Percentiles rank a stretch among this genome's conserved stretches.
Evolutionary conservation across 2,797 vertebrate genomes (phyloP).

Genomic region (Galago senegalensis): DNA sequence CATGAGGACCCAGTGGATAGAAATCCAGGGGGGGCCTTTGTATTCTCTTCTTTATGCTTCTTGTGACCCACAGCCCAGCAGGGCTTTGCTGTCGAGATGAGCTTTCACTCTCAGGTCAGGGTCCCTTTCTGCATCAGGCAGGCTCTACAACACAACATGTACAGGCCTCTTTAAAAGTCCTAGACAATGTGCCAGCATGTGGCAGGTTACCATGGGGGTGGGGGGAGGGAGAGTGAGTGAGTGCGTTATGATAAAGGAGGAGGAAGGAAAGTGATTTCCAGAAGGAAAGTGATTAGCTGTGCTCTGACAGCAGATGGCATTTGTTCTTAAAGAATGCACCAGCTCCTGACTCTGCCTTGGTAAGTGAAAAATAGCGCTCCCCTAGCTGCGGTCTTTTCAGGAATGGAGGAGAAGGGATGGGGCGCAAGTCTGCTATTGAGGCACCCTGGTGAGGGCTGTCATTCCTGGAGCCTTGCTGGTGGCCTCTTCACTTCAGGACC

Average conservation of each 20-base stretch:
- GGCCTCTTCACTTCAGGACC: neutral
- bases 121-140: neutral
- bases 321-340: constrained; percentile 43
- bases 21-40: neutral
- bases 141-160: neutral
- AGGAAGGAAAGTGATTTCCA: too few species aligned
- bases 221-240: too few species aligned
- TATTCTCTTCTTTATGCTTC: neutral
- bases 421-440: neutral
- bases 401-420: neutral
- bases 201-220: neutral
- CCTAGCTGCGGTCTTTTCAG: neutral
- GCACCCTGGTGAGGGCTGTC: neutral
- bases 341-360: neutral
- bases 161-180: neutral
- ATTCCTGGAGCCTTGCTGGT: neutral
- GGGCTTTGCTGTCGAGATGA: neutral
- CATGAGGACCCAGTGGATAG: rapidly evolving
- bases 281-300: neutral
- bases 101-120: neutral
- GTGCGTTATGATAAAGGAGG: neutral
- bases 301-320: constrained; percentile 44
- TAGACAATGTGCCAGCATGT: neutral
- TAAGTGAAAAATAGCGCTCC: neutral
- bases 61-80: neutral